Evolutionary conservation across 2,113 vertebrate species (phyloP).

Genomic region (Numida meleagris): DNA sequence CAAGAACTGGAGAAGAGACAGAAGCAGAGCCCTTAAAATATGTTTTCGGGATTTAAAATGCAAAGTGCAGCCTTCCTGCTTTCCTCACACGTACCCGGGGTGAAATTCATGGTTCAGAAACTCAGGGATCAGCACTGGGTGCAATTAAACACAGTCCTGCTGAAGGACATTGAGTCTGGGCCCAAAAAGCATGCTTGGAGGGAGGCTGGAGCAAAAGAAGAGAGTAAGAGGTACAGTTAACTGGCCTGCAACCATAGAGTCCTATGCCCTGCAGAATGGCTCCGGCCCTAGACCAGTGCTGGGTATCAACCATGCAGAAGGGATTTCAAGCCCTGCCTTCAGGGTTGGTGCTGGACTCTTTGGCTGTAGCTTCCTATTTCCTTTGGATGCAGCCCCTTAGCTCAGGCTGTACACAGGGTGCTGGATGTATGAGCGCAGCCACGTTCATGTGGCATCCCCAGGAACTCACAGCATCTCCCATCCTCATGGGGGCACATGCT

Average conservation of each 20-base stretch:
- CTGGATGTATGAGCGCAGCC: background rate
- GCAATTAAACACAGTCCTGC: background rate
- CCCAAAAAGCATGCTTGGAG: background rate
- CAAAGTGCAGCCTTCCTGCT: slow-evolving; percentile 7
- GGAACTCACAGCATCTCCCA: background rate
- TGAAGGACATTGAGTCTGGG: background rate
- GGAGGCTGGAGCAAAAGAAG: background rate
- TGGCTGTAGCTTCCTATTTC: background rate
- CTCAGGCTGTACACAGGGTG: background rate
- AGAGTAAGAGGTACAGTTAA: background rate
- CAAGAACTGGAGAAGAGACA: slow-evolving; percentile 62
- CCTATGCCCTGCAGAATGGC: background rate
- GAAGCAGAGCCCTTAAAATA: slow-evolving; percentile 62
- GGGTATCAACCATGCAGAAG: background rate
- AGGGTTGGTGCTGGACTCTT: background rate
- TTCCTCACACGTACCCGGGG: background rate
- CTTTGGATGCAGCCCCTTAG: background rate
- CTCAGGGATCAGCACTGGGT: background rate
- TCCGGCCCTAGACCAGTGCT: background rate
- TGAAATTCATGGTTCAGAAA: accelerated
- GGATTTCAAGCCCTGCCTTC: slow-evolving; percentile 24
- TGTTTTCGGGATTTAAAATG: slow-evolving; percentile 48
- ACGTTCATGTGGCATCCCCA: accelerated
- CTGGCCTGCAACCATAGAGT: background rate
- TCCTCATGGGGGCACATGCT: background rate